phyloP scores from a whole-genome alignment of 53 echinoderm and acorn worm species.

The Arbacia lixula region DNA sequence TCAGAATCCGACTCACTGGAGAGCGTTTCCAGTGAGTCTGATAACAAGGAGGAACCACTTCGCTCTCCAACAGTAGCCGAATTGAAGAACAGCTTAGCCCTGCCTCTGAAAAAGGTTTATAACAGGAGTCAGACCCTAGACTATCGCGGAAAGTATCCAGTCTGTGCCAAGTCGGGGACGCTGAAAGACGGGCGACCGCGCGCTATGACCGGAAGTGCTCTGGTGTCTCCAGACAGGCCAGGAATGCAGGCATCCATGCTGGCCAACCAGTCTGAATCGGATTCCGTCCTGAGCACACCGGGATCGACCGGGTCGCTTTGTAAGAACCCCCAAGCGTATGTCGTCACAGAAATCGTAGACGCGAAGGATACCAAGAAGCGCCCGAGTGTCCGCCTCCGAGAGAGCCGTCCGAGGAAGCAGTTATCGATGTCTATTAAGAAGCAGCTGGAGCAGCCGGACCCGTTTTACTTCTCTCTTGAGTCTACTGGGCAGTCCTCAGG shows the following conservation, averaged over 20 bases:
- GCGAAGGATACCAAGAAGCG: constrained; percentile 37
- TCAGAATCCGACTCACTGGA: background rate
- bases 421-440: constrained; percentile 2
- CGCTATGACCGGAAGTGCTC: background rate
- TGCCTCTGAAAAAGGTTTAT: constrained; percentile 36
- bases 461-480: constrained; percentile 41
- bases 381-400: constrained; percentile 40
- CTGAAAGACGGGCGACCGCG: background rate
- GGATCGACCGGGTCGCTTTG: background rate
- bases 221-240: background rate
- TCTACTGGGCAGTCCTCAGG: background rate
- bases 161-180: background rate
- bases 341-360: constrained; percentile 48
- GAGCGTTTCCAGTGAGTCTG: background rate
- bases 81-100: constrained; percentile 17
- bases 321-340: constrained; percentile 26
- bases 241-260: background rate
- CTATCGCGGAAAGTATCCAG: background rate
- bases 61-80: constrained; percentile 11
- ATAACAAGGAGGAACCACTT: background rate
- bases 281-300: background rate
- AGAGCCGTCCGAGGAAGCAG: constrained; percentile 12
- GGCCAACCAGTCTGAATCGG: background rate
- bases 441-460: constrained; percentile 23
- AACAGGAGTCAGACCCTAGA: constrained; percentile 10